Base-by-base conservation (phyloP, 2,888 invertebrate genomes). In the Cancer borealis region DNA sequence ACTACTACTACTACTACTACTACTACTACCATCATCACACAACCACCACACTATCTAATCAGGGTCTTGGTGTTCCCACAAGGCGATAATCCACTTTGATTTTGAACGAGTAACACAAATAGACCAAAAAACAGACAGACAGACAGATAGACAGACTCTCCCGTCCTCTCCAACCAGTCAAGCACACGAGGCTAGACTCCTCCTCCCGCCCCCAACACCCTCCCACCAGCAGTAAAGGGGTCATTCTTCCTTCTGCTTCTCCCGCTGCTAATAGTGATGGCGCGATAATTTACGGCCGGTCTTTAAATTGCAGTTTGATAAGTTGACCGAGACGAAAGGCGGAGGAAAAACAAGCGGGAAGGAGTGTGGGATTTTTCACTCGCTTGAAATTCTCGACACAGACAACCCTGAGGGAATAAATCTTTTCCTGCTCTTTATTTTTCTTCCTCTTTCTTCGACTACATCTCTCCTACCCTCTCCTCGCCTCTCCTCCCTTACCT, bases 271-370 rank as follows among this genome's bases (percentile, higher is more conserved):
- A 79, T 79, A 14, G 79, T 79, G 79, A 79, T 79, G 79, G 79
- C 79, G 30, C 79, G 79, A 79, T 79, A 79, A 79, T 79, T 79
- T 79, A 79, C 79, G 79, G 79, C 79, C 79, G 12, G 21, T 79
- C 79, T 79, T 79, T 79, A 79, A 79, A 79, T 79, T 79, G 79
- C 79, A 79, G 79, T 79, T 79, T 79, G 79, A 79, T 79, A 79
- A 79, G 79, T 79, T 79, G 79, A 79, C 79, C 79, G 79, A 14
- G 79, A 79, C 30, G 30, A 79, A 14, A 26, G 79, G 30, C 30
- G 8, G 79, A 30, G 21, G 79, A 79, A 79, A 79, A 79, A 30
- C 30, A 30, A 10, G 79, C 30, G 21, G 12, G 30, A 21, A 30
- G 30, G 30, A 79, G 30, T 26, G 79, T 30, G 30, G 79, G 79